Percentiles rank a stretch among this genome's conserved stretches.
Evolutionary conservation across 2,113 vertebrate genomes (phyloP).

Genomic region (Syngnathus scovelli): DNA sequence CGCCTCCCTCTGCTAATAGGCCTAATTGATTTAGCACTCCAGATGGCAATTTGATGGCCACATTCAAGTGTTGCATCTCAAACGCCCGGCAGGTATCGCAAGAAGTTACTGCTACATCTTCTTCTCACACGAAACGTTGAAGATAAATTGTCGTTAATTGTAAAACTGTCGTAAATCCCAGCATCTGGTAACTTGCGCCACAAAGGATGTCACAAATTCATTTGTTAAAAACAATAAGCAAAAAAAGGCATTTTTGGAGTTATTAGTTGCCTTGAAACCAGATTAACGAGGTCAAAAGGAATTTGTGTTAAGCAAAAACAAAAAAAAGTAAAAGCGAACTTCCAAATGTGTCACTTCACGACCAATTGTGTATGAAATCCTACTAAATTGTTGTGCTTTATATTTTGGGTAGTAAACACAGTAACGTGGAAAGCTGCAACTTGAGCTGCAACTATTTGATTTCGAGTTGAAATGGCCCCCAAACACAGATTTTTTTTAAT

Average conservation of each 20-base stretch:
- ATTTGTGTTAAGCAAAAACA: not conserved
- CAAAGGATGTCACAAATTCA: no score
- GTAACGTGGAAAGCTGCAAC: no score
- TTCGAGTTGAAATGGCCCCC: not conserved
- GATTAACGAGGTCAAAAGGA: not conserved
- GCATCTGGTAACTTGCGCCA: no score
- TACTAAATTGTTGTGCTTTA: not conserved
- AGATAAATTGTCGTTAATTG: not conserved
- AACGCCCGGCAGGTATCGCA: not conserved
- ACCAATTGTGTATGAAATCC: not conserved
- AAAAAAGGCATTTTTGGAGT: not conserved
- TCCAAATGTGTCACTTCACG: not conserved
- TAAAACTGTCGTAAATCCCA: no score
- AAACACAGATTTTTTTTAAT: not conserved
- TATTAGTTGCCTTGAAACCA: not conserved
- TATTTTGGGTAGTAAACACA: no score
- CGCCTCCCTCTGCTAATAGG: slow-evolving; percentile 24
- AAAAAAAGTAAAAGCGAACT: not conserved
- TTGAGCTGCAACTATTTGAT: no score
- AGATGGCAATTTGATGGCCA: slow-evolving; percentile 51
- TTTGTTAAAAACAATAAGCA: no score
- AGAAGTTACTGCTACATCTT: not conserved
- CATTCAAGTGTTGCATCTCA: slow-evolving; percentile 32
- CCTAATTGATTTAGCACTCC: slow-evolving; percentile 54
- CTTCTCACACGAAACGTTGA: not conserved